Base-by-base conservation (phyloP, 2,113 vertebrate species). In the Gavialis gangeticus region DNA sequence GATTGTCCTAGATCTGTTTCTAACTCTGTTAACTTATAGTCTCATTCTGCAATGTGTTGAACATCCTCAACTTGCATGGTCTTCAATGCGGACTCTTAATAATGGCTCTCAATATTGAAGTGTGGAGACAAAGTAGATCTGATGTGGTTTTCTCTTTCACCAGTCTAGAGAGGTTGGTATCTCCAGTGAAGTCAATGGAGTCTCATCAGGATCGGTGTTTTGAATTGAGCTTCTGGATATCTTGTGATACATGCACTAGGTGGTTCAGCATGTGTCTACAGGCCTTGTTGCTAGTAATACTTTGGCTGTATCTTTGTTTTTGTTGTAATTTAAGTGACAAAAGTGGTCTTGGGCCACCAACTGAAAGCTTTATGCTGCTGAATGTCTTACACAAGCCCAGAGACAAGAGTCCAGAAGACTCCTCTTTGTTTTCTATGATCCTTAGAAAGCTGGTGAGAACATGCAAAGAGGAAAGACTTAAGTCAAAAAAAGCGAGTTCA, bases 251-350 rank as follows among this genome's bases (percentile, higher is more conserved):
- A 22, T 73, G 34, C 69, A 84, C 2, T 15, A 85, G 67, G 25
- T 76, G 1, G 19, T 56, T 69, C 3, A 1, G 57, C 73, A 30
- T n/a, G 12, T 25, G 55, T 60, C 18, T 54, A 46, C 21, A 27
- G 22, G 69, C 15, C 67, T 73, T 19, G 19, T 54, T 84, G 25
- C 71, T 62, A 17, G 27, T 22, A 64, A 83, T 60, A 69, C 6
- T 94, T 91, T 93, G 93, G 85, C 64, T 71, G 82, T 46, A 77
- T 91, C 83, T 78, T 94, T 79, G 91, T 57, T 73, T 93, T 85
- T 22, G 54, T 34, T 92, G 56, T 22, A 56, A 91, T 82, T 75
- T 37, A 88, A 88, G 95, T 73, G 66, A 25, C 79, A 89, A 81
- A 91, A 55, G 28, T 18, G 12, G 18, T 87, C 94, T 92, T 67